Percentiles rank a stretch among this genome's conserved stretches.
These are phyloP conservation scores for Phyllotis vaccarum DNA, from an alignment of 2,797 vertebrate genomes.

Conservation along the genomic window DNA sequence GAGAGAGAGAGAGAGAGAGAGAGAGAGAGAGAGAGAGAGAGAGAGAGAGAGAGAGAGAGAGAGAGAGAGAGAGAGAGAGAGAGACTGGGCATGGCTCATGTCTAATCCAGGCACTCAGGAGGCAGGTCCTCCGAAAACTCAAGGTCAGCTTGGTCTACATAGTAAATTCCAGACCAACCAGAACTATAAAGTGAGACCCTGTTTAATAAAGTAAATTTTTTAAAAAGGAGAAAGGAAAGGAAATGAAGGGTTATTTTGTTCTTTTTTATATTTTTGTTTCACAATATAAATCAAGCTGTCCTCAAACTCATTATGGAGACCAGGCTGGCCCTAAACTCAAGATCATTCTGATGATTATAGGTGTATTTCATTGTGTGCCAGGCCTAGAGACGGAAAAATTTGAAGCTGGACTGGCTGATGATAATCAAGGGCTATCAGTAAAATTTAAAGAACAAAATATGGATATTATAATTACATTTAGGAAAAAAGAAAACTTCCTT, in stretches of 20 bases:
- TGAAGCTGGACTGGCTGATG: not conserved
- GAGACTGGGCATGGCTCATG: not conserved
- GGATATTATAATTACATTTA: not conserved
- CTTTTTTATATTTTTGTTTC: not conserved
- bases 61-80: not conserved
- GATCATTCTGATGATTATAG: not conserved
- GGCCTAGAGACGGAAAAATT: not conserved
- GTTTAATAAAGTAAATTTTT: not conserved
- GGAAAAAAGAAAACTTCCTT: not conserved
- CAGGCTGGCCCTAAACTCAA: not conserved
- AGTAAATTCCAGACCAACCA: not conserved
- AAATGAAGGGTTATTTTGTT: not conserved
- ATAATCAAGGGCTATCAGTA: not conserved
- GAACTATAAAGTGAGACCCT: not conserved
- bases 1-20: no score
- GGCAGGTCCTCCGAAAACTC: not conserved
- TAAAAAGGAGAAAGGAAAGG: not conserved
- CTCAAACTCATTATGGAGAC: not conserved
- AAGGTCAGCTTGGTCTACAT: not conserved
- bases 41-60: no score
- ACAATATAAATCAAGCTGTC: not conserved
- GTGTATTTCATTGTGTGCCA: not conserved
- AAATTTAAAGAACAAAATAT: constrained; percentile 56
- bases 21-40: no score
- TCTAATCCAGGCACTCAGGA: not conserved